Evolutionary conservation across 2,888 invertebrate species (phyloP), one percentile per base, ranked within the genome.

Genomic region (Omphaloscelis lunosa): DNA sequence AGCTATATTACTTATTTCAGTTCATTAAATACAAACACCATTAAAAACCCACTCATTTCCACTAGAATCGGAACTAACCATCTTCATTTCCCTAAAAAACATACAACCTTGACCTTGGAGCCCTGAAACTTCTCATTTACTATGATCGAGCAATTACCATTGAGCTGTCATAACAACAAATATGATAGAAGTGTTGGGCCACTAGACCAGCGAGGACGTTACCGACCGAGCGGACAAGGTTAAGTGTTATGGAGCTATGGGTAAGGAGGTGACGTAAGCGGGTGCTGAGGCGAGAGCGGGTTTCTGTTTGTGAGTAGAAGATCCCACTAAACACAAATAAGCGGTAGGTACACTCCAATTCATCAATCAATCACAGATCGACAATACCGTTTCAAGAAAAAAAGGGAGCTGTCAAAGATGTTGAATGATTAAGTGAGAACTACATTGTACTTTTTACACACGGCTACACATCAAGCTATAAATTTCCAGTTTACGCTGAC

Each of bases 111-210:
- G 63, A 58, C 79, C 83, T 86, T 86, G 86, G 12, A 65, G 48
- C 34, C 56, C 74, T 78, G 29, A 65, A 20, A 72, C 59, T 41
- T 65, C 15, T 51, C 63, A 27, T 66, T 78, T 66, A 66, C 59
- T 29, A 75, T 61, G 69, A 73, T 75, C 68, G 75, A 68, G 56
- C 73, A 65, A 87, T 86, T 74, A 83, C 61, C 80, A 79, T 87
- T 86, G 88, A 87, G 39, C 34, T 76, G 88, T 87, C 88, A 87
- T 56, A 76, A 82, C 79, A 77, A 77, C 74, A 48, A 23, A 41
- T 71, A 61, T 85, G 77, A 82, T 79, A 63, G 72, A 74, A 53
- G 45, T 27, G 65, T 75, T 58, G 67, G 39, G 45, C 72, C 62
- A 29, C 59, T 74, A 48, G 27, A 27, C 66, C 41, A 8, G 79